These are phyloP conservation scores for Zaprionus ornatus DNA, from an alignment of 1,140 invertebrate species.

Conservation along the genomic window DNA sequence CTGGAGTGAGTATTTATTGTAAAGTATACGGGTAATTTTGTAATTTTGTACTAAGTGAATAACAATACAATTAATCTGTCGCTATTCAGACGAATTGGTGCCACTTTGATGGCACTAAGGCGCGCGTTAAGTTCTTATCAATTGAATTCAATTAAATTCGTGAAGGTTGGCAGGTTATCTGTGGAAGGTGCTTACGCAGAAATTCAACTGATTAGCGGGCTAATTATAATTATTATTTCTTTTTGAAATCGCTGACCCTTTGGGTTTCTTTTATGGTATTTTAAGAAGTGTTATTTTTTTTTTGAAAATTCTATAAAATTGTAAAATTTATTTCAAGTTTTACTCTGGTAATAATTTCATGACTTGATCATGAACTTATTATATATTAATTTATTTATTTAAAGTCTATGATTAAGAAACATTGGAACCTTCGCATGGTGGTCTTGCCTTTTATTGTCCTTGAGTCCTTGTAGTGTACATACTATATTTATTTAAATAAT, in stretches of 20 bases:
- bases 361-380: no score
- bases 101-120: constrained; percentile 14
- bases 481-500: no score
- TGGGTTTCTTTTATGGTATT: background rate
- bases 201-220: constrained; percentile 1
- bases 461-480: no score
- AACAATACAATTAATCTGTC: background rate
- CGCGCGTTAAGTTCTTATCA: constrained; percentile 46
- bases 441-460: no score
- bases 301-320: background rate
- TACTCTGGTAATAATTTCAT: no score
- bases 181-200: background rate
- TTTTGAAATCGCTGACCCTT: background rate
- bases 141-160: constrained; percentile 60
- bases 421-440: no score
- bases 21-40: background rate
- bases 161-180: constrained; percentile 26
- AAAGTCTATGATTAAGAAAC: no score
- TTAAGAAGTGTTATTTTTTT: background rate
- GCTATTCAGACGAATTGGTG: constrained; percentile 12
- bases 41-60: background rate
- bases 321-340: background rate
- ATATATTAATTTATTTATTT: no score
- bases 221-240: constrained; percentile 12
- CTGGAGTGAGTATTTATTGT: constrained; percentile 67